phyloP scores from a whole-genome alignment of 2,113 vertebrate genomes.

The Cervus canadensis region DNA sequence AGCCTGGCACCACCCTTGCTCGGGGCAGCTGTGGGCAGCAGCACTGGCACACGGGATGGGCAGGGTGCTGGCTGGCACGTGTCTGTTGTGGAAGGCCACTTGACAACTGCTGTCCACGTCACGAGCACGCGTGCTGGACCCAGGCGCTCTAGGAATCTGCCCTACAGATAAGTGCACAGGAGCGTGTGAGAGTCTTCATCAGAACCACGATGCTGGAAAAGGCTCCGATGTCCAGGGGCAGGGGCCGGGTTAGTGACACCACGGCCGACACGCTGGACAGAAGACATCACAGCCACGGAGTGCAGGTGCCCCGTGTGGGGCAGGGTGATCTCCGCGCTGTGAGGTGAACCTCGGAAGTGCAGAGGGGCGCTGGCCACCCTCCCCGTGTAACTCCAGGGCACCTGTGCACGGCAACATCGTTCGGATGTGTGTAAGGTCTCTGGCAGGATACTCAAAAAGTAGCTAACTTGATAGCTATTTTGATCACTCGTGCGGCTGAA shows the following conservation, averaged over 20 bases:
- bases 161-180: fast-evolving
- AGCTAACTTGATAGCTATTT: too few relatives aligned
- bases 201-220: not conserved
- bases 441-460: not conserved
- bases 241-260: not conserved
- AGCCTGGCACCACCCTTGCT: fast-evolving
- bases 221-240: fast-evolving
- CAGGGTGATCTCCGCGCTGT: not conserved
- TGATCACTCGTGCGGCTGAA: not conserved
- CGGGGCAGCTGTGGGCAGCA: not conserved
- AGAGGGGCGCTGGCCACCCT: not conserved
- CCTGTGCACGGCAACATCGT: fast-evolving
- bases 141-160: not conserved
- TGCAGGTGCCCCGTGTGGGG: not conserved
- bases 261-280: fast-evolving
- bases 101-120: too few relatives aligned
- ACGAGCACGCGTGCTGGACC: fast-evolving
- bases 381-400: not conserved
- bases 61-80: not conserved
- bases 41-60: fast-evolving
- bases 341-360: not conserved
- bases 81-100: fast-evolving
- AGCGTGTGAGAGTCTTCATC: fast-evolving
- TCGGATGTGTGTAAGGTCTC: not conserved
- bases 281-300: fast-evolving